Evolutionary conservation across 1,140 invertebrate species (phyloP).

Genomic region (Ips typographus): DNA sequence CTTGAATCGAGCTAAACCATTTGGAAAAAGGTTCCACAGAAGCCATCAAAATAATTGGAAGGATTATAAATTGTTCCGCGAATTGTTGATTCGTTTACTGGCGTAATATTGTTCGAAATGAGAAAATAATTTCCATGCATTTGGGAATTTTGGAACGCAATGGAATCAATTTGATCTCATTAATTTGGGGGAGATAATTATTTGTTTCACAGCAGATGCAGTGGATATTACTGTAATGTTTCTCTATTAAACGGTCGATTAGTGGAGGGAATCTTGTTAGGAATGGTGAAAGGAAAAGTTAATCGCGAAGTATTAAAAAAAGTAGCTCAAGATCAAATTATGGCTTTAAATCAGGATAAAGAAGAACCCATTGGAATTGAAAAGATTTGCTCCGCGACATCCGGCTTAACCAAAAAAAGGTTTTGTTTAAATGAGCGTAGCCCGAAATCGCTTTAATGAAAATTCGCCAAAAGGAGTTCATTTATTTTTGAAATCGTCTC

Average conservation of each 20-base stretch:
- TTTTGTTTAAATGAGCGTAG: constrained; percentile 31
- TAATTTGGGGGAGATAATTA: neutral
- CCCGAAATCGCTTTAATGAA: constrained; percentile 30
- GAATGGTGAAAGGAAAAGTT: neutral
- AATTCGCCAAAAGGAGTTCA: constrained; percentile 32
- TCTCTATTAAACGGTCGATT: too few relatives aligned
- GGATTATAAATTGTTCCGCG: too few relatives aligned
- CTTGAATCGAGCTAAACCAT: too few relatives aligned
- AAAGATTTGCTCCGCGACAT: constrained; percentile 31
- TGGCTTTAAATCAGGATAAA: constrained; percentile 26
- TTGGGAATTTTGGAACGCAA: neutral
- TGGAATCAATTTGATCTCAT: neutral
- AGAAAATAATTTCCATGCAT: constrained; percentile 3
- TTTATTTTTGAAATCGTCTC: constrained; percentile 33
- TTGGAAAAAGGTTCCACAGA: too few relatives aligned
- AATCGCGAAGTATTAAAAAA: constrained; percentile 4
- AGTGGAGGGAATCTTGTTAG: neutral
- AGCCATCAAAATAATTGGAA: too few relatives aligned
- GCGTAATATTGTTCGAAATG: neutral
- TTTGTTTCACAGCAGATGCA: neutral
- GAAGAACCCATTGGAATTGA: constrained; percentile 24
- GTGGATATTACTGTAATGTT: neutral
- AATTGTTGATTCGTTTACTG: too few relatives aligned
- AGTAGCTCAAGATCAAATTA: constrained; percentile 19
- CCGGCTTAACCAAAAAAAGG: constrained; percentile 32